phyloP scores from a whole-genome alignment of 1,140 invertebrate genomes.

The Diplogasteroides magnus region DNA sequence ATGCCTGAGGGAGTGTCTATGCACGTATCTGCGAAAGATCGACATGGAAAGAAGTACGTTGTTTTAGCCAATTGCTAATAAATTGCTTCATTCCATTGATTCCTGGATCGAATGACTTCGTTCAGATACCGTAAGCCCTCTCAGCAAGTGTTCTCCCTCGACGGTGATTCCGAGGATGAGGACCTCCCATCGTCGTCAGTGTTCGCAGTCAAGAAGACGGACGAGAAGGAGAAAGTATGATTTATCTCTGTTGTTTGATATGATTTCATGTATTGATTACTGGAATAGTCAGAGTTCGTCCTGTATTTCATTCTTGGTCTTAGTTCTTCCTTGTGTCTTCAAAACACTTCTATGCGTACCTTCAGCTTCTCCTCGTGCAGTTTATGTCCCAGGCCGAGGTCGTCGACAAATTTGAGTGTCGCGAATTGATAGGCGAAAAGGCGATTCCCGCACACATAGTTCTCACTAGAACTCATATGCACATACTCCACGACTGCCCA shows the following conservation, averaged over 20 bases:
- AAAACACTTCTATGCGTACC: neutral
- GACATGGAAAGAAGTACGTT: neutral
- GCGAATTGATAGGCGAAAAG: constrained; percentile 74
- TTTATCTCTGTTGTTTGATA: neutral
- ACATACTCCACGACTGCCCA: constrained; percentile 75
- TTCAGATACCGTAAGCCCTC: constrained; percentile 12
- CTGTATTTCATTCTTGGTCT: no score
- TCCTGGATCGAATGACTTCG: neutral
- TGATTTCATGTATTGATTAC: neutral
- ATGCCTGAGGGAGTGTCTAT: neutral
- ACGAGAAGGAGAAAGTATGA: constrained; percentile 13
- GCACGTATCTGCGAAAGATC: neutral
- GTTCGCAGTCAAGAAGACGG: neutral
- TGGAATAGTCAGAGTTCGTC: no score
- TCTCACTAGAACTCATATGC: constrained; percentile 79
- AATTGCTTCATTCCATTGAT: no score
- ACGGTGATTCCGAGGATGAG: constrained; percentile 19
- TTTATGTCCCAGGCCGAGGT: constrained; percentile 67
- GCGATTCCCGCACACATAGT: constrained; percentile 67
- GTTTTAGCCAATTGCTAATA: no score
- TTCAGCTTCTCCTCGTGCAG: neutral
- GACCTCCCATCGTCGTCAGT: neutral
- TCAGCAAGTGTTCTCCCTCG: constrained; percentile 21
- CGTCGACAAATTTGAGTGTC: constrained; percentile 77
- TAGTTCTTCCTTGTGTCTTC: neutral